Percentiles rank a stretch among this genome's conserved stretches.
Evolutionary conservation across 2,888 invertebrate genomes (phyloP).

Genomic region (Leptopterna dolabrata): DNA sequence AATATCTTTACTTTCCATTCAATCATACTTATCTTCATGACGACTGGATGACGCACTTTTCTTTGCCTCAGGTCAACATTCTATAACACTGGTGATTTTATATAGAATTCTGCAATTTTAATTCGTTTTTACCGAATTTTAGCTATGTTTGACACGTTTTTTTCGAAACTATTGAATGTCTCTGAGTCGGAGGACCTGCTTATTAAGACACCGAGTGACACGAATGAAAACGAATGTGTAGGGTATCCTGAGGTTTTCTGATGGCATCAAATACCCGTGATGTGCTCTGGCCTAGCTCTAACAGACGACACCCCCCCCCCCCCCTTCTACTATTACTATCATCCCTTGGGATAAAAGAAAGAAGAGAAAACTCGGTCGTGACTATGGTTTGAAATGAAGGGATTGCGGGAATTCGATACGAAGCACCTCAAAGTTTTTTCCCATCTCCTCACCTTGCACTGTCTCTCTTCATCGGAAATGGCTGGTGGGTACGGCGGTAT

Average conservation of each 20-base stretch:
- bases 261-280: not conserved
- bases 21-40: too few species aligned
- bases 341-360: too few species aligned
- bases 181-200: too few species aligned
- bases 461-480: not conserved
- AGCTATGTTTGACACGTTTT: too few species aligned
- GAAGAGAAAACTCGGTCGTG: not conserved
- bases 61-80: too few species aligned
- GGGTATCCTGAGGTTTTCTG: not conserved
- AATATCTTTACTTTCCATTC: too few species aligned
- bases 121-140: too few species aligned
- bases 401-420: not conserved
- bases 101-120: too few species aligned
- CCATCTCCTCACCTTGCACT: not conserved
- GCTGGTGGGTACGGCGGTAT: not conserved
- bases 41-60: too few species aligned
- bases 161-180: too few species aligned
- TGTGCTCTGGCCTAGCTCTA: not conserved
- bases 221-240: not conserved
- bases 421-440: not conserved
- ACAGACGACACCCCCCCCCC: not conserved
- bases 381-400: not conserved
- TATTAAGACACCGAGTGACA: not conserved
- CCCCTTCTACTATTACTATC: too few species aligned
- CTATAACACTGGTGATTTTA: too few species aligned